These are phyloP conservation scores for Eutolmus rufibarbis DNA, from an alignment of 2,888 invertebrate species.

Conservation along the genomic window DNA sequence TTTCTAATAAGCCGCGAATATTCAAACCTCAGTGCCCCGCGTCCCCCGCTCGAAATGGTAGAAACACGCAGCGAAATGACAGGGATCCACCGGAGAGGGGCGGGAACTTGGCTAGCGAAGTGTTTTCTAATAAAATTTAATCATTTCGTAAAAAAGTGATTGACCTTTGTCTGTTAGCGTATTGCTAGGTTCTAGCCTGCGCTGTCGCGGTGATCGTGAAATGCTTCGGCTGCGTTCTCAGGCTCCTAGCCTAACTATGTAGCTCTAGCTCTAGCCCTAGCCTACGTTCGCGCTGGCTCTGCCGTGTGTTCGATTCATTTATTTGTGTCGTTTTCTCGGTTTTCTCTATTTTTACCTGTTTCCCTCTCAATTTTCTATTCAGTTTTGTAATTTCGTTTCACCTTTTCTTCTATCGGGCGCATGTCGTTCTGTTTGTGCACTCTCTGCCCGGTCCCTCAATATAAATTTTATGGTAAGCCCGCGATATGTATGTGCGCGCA, in stretches of 20 bases:
- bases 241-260: neutral
- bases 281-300: constrained; percentile 5
- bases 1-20: constrained; percentile 26
- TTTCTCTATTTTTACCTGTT: constrained; percentile 27
- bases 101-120: neutral
- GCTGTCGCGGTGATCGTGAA: constrained; percentile 16
- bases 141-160: constrained; percentile 43
- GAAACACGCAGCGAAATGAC: neutral
- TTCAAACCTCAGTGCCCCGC: neutral
- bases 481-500: constrained; percentile 8
- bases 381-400: constrained; percentile 36
- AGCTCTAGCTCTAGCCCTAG: constrained; percentile 1
- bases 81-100: neutral
- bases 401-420: constrained; percentile 25
- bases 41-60: neutral
- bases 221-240: constrained; percentile 33
- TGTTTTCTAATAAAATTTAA: constrained; percentile 41
- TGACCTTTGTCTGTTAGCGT: constrained; percentile 36
- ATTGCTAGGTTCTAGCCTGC: neutral
- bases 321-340: constrained; percentile 26
- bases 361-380: constrained; percentile 39
- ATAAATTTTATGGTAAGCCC: constrained; percentile 34
- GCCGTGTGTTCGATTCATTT: neutral
- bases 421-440: constrained; percentile 9
- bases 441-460: constrained; percentile 2